These are phyloP conservation scores for Clusia tigrina DNA, from an alignment of 2,888 invertebrate genomes.

Conservation along the genomic window DNA sequence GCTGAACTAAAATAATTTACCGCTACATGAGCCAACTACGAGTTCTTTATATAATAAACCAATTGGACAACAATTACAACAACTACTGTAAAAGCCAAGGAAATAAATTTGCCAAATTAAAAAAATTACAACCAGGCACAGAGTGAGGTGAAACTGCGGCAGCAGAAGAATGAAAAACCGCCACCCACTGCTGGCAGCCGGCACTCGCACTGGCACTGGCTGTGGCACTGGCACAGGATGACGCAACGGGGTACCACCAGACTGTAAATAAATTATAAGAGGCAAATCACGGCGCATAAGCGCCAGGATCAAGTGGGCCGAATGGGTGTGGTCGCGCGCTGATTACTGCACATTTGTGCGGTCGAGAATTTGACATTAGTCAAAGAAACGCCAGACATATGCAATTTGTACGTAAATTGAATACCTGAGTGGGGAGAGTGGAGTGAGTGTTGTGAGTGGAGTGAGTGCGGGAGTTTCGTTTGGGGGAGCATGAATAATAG, in stretches of 20 bases:
- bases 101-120: constrained; percentile 59
- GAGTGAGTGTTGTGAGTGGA: background rate
- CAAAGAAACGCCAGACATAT: constrained; percentile 10
- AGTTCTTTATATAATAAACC: too few species aligned
- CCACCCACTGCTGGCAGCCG: constrained; percentile 44
- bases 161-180: constrained; percentile 29
- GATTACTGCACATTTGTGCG: constrained; percentile 30
- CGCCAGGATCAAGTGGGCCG: constrained; percentile 51
- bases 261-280: constrained; percentile 54
- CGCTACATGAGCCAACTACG: too few species aligned
- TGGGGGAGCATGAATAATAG: background rate
- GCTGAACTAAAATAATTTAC: too few species aligned
- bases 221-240: too few species aligned
- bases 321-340: constrained; percentile 26
- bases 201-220: too few species aligned
- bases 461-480: background rate
- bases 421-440: background rate
- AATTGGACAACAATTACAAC: constrained; percentile 37
- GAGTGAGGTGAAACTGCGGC: constrained; percentile 23
- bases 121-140: constrained; percentile 34
- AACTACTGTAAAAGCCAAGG: constrained; percentile 47
- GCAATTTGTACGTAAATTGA: background rate
- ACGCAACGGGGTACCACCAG: constrained; percentile 58
- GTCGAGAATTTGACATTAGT: constrained; percentile 46
- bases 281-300: constrained; percentile 36